Evolutionary conservation across 2,113 vertebrate species (phyloP), one percentile per base, ranked within the genome.

Genomic region (Serranochromis macrocephalus): DNA sequence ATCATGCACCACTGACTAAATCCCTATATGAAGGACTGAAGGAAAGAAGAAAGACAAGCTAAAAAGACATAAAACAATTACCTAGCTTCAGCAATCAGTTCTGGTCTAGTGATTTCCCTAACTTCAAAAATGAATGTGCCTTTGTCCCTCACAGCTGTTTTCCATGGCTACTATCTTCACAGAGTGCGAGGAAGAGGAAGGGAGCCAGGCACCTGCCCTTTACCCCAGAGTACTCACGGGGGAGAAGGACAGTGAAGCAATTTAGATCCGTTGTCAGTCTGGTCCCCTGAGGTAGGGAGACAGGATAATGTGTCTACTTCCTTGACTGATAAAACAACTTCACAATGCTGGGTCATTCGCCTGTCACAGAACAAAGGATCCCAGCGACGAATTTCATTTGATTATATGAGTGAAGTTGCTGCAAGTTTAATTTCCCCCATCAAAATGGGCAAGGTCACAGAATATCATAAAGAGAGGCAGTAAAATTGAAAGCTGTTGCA

Each of bases 21-120:
- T 90, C 81, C 36, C 24, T 58, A 33, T 26, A 38, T n/a, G 12
- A 80, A 40, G 42, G 80, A 86, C 17, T 38, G 51, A 12, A 55
- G 57, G 63, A 58, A 85, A 38, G 63, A 40, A 13, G 47, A 42
- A 47, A 73, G 8, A 31, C 21, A 33, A 36, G 24, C 16, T 5
- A 78, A 29, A 40, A 61, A 51, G 24, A 26, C 33, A 2, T 42
- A 86, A 79, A 83, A 88, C 84, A 87, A 81, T 87, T 82, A 88
- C 21, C 78, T 31, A 10, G 71, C 33, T 82, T 54, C 86, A 84
- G 81, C 87, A 93, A 90, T 91, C 91, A 88, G 87, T 94, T 93
- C 90, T 81, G 85, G 86, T 91, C 87, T 88, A 92, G 82, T 91
- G 89, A 87, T 82, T 93, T 85, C 51, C 57, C 24, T 80, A 80